Evolutionary conservation across 2,888 invertebrate genomes (phyloP), one percentile per base, ranked within the genome.

Genomic region (Bedellia somnulentella): DNA sequence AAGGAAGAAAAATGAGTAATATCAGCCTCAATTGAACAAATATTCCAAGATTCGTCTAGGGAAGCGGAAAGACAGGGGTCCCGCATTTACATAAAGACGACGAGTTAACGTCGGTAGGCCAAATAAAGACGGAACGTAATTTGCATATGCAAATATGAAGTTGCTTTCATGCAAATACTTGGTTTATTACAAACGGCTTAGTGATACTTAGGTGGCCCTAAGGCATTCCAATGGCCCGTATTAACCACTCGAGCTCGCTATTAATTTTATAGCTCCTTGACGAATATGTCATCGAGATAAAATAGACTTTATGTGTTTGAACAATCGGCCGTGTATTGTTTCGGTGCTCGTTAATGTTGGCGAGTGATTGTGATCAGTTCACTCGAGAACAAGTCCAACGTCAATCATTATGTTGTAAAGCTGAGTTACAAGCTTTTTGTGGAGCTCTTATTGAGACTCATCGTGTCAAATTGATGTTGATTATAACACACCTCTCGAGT

Each of bases 71-170:
- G 49, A 44, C 43, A 47, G 41, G 46, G 47, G 45, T 48, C 44
- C 37, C 45, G 29, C 42, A 63, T 67, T 67, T 56, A 50, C 67
- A 63, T 62, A 60, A 64, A 55, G 56, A 59, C 55, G 46, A 44
- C 42, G 52, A 57, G 52, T 59, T 58, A 57, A 57, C 58, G 57
- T 61, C 59, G 59, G 53, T 58, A 57, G 56, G 55, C 62, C 61
- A 61, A 70, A 66, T 66, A 67, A 67, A 67, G 66, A 58, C 59
- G 57, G 57, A 62, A 58, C 59, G 57, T 56, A 52, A 73, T 71
- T 73, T 70, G 57, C 70, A 73, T 73, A 73, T 71, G 71, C 64
- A 68, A 73, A 73, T 73, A 57, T 43, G 51, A 50, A 48, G 53
- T 58, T 60, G 61, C 64, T 66, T 58, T 59, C 60, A 67, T 70